Percentiles rank a stretch among this genome's conserved stretches.
These are phyloP conservation scores for Triops cancriformis DNA, from an alignment of 1,140 invertebrate genomes.

Conservation along the genomic window DNA sequence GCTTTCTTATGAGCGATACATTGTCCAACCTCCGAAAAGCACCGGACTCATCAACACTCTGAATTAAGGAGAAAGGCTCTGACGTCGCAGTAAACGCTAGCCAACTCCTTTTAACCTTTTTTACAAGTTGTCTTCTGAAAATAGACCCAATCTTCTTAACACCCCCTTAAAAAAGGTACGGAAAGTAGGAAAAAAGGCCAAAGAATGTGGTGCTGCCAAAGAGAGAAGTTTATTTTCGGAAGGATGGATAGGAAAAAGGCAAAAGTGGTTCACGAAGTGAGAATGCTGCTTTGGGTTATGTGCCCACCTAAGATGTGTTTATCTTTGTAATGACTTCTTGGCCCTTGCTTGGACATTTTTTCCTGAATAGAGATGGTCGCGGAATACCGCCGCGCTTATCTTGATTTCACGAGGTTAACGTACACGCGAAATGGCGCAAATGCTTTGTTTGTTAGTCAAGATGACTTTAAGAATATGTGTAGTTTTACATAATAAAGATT, in stretches of 20 bases:
- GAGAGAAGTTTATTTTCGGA: not conserved
- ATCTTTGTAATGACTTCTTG: slow-evolving; percentile 11
- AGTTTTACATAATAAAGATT: too few species aligned
- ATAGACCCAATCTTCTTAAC: not conserved
- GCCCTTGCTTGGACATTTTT: slow-evolving; percentile 5
- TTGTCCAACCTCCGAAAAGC: not conserved
- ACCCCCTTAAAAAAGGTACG: too few species aligned
- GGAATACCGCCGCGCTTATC: not conserved
- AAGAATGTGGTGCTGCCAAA: not conserved
- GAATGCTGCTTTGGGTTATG: not conserved
- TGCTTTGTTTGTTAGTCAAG: not conserved
- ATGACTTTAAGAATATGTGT: not conserved
- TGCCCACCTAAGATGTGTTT: slow-evolving; percentile 13
- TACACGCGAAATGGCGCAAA: not conserved
- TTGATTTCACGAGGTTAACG: not conserved
- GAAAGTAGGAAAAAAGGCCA: not conserved
- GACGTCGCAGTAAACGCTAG: not conserved
- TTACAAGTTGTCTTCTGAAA: not conserved
- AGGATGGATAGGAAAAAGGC: not conserved
- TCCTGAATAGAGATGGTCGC: not conserved
- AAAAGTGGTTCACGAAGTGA: not conserved
- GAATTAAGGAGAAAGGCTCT: not conserved
- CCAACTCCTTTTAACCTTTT: not conserved
- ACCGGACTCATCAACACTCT: not conserved
- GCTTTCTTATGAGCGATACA: not conserved